phyloP scores from a whole-genome alignment of 1,140 invertebrate genomes.

The Acromyrmex echinatior region DNA sequence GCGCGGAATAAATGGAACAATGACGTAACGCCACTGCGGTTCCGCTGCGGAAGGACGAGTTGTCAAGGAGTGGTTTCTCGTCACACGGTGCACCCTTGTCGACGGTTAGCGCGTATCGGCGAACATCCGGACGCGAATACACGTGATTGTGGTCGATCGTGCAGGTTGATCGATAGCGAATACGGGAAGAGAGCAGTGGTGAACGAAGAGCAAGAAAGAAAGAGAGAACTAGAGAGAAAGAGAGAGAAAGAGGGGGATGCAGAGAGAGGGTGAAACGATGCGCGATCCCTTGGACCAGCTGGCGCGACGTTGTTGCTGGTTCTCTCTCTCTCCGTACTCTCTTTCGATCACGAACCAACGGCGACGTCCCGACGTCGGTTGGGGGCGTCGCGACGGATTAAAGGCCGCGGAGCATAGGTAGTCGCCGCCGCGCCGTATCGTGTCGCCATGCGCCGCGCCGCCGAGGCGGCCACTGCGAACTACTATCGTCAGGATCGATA shows the following conservation, averaged over 20 bases:
- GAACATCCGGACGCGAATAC: not conserved
- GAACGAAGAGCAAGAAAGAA: not conserved
- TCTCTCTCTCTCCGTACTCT: conserved; percentile 12
- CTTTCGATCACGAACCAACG: conserved; percentile 35
- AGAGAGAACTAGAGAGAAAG: not conserved
- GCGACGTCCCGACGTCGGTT: conserved; percentile 66
- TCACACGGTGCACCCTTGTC: conserved; percentile 1
- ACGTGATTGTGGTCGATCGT: conserved; percentile 2
- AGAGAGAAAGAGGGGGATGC: not conserved
- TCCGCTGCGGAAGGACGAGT: conserved; percentile 15
- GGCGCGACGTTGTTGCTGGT: not conserved
- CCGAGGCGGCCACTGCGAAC: conserved; percentile 72
- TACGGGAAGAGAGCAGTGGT: too few species aligned
- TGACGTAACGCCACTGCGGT: conserved; percentile 58
- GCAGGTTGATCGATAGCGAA: conserved; percentile 3
- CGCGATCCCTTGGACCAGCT: conserved; percentile 38
- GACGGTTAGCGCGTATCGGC: not conserved
- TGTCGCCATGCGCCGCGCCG: conserved; percentile 83
- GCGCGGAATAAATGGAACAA: conserved; percentile 22
- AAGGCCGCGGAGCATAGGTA: conserved; percentile 78
- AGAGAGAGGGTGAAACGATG: not conserved
- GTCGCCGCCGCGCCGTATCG: conserved; percentile 74
- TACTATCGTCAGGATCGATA: conserved; percentile 82
- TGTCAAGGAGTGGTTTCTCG: not conserved
- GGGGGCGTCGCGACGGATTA: conserved; percentile 84